These are phyloP conservation scores for Philaenus spumarius DNA, from an alignment of 1,140 invertebrate genomes.

Conservation along the genomic window DNA sequence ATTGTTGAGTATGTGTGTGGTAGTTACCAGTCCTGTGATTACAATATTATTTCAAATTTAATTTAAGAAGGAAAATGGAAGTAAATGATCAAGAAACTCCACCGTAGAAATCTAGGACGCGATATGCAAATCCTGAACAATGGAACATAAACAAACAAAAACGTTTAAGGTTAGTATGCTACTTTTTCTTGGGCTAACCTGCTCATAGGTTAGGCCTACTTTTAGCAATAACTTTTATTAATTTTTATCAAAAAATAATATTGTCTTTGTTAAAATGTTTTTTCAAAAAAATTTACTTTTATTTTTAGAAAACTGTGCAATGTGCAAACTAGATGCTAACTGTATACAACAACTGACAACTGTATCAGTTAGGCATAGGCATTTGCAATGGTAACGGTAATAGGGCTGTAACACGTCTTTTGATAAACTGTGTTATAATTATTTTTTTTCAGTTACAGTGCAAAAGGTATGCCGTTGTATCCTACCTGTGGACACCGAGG, in stretches of 20 bases:
- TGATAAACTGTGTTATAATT: neutral
- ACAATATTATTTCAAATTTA: too few relatives aligned
- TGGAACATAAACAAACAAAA: too few relatives aligned
- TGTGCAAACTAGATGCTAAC: constrained; percentile 4
- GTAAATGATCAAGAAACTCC: constrained; percentile 1
- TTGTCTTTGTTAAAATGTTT: neutral
- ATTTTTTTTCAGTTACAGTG: neutral
- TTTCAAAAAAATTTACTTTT: neutral
- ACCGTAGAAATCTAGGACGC: too few relatives aligned
- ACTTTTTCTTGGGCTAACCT: neutral
- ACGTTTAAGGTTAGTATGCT: neutral
- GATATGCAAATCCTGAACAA: too few relatives aligned
- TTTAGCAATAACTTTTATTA: neutral
- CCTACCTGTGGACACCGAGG: neutral
- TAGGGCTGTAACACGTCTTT: too few relatives aligned
- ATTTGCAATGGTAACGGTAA: too few relatives aligned
- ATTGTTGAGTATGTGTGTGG: too few relatives aligned
- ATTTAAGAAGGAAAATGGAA: too few relatives aligned
- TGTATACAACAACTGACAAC: neutral
- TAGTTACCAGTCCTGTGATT: neutral
- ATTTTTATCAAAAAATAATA: neutral
- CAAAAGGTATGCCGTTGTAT: constrained; percentile 5
- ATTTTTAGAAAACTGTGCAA: neutral
- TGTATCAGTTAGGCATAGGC: neutral
- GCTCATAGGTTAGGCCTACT: neutral